Evolutionary conservation across 2,797 vertebrate genomes (phyloP), one percentile per base, ranked within the genome.

Genomic region (Silurus aristotelis): DNA sequence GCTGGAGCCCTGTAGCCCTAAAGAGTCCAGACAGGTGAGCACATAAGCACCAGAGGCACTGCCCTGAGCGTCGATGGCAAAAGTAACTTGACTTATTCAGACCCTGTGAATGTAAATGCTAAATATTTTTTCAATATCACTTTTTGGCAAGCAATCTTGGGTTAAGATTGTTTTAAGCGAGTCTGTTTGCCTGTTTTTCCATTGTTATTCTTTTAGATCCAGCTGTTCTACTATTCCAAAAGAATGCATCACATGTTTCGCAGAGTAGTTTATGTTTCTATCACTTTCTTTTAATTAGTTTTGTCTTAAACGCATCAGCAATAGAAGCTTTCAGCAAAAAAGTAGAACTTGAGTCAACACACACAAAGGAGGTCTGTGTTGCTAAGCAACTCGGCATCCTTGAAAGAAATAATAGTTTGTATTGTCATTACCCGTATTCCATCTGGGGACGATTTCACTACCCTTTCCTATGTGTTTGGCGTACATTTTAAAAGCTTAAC

Each of bases 11-110:
- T 99, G 98, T 94, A 98, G 94, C 86, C 89, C 93, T 6, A 98
- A 97, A 93, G 98, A 99, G n/a, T 92, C 97, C 90, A 95, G 95
- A 96, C 98, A 99, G 97, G 98, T 99, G 86, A 90, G 88, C 63
- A 60, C 68, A 67, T 68, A 17, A 80, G 58, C 20, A 58, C 76
- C 38, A 84, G 38, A 7, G 13, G 31, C 63, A 14, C 43, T 52
- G 22, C 10, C 19, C 56, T 38, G 22, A 43, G 5, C 10, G 12
- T 14, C 19, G 27, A 56, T 9, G 48, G 56, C 46, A 43, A 64
- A 64, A 38, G 1, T 25, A 63, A 61, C 7, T 12, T 6, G 43
- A 61, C 58, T 38, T 14, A 61, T 13, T 38, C 20, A n/a, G 20
- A 20, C 48, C 9, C 70, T 73, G 22, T 52, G 20, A 52, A 52